A percentile compares a stretch with the other conserved stretches of the same genome.
These are phyloP conservation scores for Diaperis boleti DNA, from an alignment of 2,888 invertebrate species.

Conservation along the genomic window DNA sequence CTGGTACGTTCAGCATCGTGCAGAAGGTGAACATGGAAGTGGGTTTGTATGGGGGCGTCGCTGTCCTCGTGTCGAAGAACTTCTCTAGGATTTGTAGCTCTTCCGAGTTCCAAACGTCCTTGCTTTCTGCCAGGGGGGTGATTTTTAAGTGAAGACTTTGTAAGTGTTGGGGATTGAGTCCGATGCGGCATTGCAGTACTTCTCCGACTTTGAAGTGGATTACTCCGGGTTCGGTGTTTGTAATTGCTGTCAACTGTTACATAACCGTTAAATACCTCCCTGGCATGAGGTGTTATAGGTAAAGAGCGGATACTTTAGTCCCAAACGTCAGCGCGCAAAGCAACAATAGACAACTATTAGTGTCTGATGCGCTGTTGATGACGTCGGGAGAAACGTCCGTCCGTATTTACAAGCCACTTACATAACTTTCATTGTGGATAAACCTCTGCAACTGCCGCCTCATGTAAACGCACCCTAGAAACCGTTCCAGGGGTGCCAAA, in stretches of 20 bases:
- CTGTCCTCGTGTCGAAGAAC: slow-evolving; percentile 92
- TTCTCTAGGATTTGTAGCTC: slow-evolving; percentile 92
- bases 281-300: too few species aligned
- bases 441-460: slow-evolving; percentile 87
- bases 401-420: too few species aligned
- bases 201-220: slow-evolving; percentile 90
- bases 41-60: slow-evolving; percentile 91
- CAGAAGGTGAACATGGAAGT: slow-evolving; percentile 90
- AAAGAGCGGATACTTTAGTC: too few species aligned
- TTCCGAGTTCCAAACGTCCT: slow-evolving; percentile 88
- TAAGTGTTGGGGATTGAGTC: slow-evolving; percentile 87
- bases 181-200: slow-evolving; percentile 86
- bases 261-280: too few species aligned
- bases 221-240: slow-evolving; percentile 86
- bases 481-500: slow-evolving; percentile 88
- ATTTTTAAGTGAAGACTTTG: slow-evolving; percentile 91
- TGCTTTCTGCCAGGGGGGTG: slow-evolving; percentile 82
- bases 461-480: slow-evolving; percentile 94
- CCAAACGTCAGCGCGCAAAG: too few species aligned
- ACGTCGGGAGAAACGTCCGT: too few species aligned
- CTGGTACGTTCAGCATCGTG: slow-evolving; percentile 85
- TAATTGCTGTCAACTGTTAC: slow-evolving; percentile 77
- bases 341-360: too few species aligned
- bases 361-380: too few species aligned
- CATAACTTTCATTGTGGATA: slow-evolving; percentile 78